A percentile compares a stretch with the other conserved stretches of the same genome.
Evolutionary conservation across 1,140 invertebrate genomes (phyloP).

Genomic region (Drosophila erecta): DNA sequence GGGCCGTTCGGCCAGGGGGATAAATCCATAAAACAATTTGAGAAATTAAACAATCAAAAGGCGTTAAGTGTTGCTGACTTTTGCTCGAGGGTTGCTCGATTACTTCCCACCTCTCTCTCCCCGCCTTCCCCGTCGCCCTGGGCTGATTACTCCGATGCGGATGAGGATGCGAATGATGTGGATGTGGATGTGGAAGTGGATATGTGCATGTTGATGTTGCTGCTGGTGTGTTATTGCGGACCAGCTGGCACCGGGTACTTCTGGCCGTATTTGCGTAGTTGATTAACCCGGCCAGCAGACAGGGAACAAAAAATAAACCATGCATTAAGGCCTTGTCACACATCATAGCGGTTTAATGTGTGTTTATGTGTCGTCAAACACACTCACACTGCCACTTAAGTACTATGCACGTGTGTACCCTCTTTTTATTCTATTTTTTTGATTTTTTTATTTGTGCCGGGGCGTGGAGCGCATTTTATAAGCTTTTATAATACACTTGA

Average conservation of each 20-base stretch:
- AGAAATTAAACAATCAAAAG: slow-evolving; percentile 84
- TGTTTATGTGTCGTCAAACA: slow-evolving; percentile 17
- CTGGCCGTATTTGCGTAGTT: slow-evolving; percentile 66
- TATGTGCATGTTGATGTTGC: slow-evolving; percentile 19
- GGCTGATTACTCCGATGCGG: slow-evolving; percentile 17
- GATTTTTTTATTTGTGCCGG: slow-evolving; percentile 6
- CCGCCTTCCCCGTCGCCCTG: neutral
- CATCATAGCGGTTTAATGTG: slow-evolving; percentile 39
- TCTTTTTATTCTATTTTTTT: neutral
- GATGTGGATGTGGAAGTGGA: neutral
- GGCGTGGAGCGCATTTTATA: slow-evolving; percentile 41
- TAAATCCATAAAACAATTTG: slow-evolving; percentile 84
- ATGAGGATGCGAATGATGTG: too few species aligned
- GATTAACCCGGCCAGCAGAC: slow-evolving; percentile 59
- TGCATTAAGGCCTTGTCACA: slow-evolving; percentile 35
- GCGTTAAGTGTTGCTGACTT: slow-evolving; percentile 81
- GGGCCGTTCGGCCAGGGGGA: slow-evolving; percentile 28
- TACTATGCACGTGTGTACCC: neutral
- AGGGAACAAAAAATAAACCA: slow-evolving; percentile 14
- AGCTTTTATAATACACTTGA: slow-evolving; percentile 35
- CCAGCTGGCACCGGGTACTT: slow-evolving; percentile 43
- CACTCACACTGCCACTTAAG: neutral
- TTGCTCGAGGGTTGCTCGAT: slow-evolving; percentile 31
- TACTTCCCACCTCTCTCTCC: neutral
- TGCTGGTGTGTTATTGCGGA: slow-evolving; percentile 34